Percentiles rank a stretch among this genome's conserved stretches.
These are phyloP conservation scores for Ophioninae sp. DNA, from an alignment of 2,888 invertebrate genomes.

Conservation along the genomic window DNA sequence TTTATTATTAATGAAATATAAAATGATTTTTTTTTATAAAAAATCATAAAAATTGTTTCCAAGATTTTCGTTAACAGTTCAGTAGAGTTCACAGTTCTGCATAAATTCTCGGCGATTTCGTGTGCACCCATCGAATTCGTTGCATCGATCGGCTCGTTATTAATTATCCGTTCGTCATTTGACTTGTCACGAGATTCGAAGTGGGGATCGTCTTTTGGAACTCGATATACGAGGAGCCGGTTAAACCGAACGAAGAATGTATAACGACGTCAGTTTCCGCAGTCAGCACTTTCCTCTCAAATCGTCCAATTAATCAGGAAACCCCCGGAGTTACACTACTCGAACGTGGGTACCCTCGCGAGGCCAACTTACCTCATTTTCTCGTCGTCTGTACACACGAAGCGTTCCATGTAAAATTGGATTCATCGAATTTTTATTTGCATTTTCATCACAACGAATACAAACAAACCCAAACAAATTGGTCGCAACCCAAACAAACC, in stretches of 20 bases:
- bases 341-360: constrained; percentile 14
- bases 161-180: constrained; percentile 45
- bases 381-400: constrained; percentile 7
- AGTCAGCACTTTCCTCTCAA: constrained; percentile 66
- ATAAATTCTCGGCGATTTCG: neutral
- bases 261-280: constrained; percentile 44
- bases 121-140: neutral
- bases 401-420: constrained; percentile 4
- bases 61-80: neutral
- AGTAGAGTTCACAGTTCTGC: too few species aligned
- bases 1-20: too few species aligned
- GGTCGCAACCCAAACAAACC: too few species aligned
- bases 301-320: constrained; percentile 66
- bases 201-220: constrained; percentile 28
- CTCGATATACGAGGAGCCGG: constrained; percentile 19
- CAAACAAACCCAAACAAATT: too few species aligned
- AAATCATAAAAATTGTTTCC: too few species aligned
- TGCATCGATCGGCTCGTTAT: constrained; percentile 50
- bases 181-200: constrained; percentile 30
- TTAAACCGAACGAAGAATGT: constrained; percentile 47
- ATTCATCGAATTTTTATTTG: neutral
- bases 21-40: neutral
- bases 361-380: constrained; percentile 34
- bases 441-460: neutral
- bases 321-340: constrained; percentile 35